Percentiles rank a stretch among this genome's conserved stretches.
phyloP scores from a whole-genome alignment of 2,113 vertebrate species.

The Xiphophorus hellerii region DNA sequence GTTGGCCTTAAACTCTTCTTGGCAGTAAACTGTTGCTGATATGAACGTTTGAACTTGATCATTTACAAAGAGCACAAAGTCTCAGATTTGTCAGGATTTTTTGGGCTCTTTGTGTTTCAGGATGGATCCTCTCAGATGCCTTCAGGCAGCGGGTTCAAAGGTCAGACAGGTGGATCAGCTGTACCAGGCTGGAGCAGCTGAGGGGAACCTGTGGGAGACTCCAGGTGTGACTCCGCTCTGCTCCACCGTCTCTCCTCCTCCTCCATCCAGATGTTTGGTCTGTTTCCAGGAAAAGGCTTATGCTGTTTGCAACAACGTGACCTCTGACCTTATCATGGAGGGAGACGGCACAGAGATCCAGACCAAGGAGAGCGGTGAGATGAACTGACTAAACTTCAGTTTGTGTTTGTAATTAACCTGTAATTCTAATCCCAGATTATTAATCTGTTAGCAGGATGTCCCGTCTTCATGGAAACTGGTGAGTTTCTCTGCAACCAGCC shows the following conservation, averaged over 20 bases:
- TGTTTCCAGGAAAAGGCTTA: not conserved
- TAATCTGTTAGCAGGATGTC: not conserved
- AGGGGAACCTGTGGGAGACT: not conserved
- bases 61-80: no score
- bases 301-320: not conserved
- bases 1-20: no score
- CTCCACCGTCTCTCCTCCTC: not conserved
- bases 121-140: not conserved
- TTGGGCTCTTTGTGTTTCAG: not conserved
- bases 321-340: not conserved
- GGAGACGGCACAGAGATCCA: not conserved
- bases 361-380: not conserved
- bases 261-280: not conserved
- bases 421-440: no score
- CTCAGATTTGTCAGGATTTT: no score
- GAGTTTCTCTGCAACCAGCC: not conserved
- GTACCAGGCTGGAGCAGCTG: not conserved
- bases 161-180: not conserved
- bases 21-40: no score
- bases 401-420: no score
- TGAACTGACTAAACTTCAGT: no score
- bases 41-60: no score
- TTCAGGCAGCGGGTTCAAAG: not conserved
- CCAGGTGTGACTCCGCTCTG: not conserved
- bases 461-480: not conserved